These are phyloP conservation scores for Delphinus delphis DNA, from an alignment of 2,113 vertebrate species.

Conservation along the genomic window DNA sequence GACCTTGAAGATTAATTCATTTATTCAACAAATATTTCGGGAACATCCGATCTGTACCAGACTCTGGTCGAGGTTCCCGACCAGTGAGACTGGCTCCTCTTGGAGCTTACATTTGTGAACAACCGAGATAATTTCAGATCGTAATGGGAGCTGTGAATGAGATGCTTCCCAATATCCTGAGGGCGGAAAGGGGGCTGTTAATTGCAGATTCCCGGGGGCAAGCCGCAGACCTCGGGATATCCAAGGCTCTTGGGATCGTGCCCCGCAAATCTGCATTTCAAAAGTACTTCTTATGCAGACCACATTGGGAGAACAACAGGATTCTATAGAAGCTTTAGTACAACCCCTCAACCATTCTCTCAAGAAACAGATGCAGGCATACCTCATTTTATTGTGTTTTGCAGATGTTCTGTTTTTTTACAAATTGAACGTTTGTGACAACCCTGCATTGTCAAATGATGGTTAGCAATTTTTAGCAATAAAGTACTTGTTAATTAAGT, in stretches of 20 bases:
- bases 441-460: not conserved
- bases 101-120: fast-evolving
- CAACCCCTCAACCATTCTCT: not conserved
- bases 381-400: not conserved
- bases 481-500: not conserved
- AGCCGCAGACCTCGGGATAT: not conserved
- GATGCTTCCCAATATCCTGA: not conserved
- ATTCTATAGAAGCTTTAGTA: not conserved
- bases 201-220: not conserved
- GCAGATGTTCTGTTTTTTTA: not conserved
- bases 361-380: not conserved
- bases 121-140: not conserved
- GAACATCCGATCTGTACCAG: not conserved
- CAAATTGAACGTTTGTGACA: not conserved
- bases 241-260: not conserved
- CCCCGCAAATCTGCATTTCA: not conserved
- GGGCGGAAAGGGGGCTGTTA: no score
- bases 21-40: not conserved
- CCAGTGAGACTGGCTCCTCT: not conserved
- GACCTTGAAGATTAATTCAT: not conserved
- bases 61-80: not conserved
- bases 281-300: not conserved
- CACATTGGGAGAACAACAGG: not conserved
- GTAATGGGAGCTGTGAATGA: no score
- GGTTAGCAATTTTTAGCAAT: not conserved